phyloP scores from a whole-genome alignment of 37 sponge, comb jelly and placozoan genomes.

The Dysidea cf. avara region DNA sequence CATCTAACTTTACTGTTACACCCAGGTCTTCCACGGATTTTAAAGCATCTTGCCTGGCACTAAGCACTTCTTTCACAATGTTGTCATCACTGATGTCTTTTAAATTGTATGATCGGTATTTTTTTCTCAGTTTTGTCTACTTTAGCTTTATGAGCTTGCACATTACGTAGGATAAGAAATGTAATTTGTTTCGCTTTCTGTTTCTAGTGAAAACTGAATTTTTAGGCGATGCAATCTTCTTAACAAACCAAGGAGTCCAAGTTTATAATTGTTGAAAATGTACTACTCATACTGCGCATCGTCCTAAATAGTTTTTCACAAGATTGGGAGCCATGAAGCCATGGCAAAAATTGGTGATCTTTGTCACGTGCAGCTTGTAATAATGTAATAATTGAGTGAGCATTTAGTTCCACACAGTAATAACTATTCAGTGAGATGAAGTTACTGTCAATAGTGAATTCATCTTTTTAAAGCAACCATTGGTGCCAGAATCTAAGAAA shows the following conservation, averaged over 20 bases:
- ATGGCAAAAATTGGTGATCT: constrained; percentile 14
- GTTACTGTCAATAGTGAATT: constrained; percentile 25
- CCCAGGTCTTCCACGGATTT: no score
- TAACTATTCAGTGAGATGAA: constrained; percentile 40
- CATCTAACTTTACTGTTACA: no score
- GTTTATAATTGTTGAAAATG: constrained; percentile 44
- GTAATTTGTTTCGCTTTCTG: constrained; percentile 7
- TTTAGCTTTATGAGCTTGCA: no score
- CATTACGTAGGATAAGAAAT: no score
- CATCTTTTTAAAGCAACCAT: constrained; percentile 4
- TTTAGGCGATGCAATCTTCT: constrained; percentile 28
- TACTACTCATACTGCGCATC: constrained; percentile 35
- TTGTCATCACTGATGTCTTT: no score
- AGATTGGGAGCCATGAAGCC: constrained; percentile 46
- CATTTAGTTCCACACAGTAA: constrained; percentile 40
- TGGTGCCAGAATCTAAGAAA: constrained; percentile 38
- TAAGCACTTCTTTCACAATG: no score
- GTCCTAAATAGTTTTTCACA: constrained; percentile 50
- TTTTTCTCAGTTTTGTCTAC: no score
- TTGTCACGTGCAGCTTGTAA: not conserved
- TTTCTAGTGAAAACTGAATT: constrained; percentile 30
- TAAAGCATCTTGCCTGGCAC: no score
- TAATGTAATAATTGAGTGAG: constrained; percentile 35
- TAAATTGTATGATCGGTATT: no score
- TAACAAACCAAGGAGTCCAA: constrained; percentile 34